Percentiles rank a stretch among this genome's conserved stretches.
Evolutionary conservation across 2,113 vertebrate species (phyloP).

Genomic region (Sceloporus tristichus): DNA sequence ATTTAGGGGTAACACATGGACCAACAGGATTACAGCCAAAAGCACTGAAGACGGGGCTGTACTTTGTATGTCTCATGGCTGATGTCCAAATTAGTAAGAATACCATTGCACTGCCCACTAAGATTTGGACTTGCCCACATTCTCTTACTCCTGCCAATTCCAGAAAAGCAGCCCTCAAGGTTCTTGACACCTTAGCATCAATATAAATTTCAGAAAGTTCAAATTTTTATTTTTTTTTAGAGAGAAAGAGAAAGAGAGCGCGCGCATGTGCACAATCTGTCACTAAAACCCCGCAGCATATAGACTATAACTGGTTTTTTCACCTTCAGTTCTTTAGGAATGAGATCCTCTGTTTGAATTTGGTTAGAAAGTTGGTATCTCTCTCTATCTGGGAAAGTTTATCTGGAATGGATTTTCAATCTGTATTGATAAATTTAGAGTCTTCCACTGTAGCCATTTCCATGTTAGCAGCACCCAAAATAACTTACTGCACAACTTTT

Average conservation of each 20-base stretch:
- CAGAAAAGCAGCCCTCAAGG: background rate
- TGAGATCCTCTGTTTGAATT: background rate
- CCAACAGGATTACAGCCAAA: background rate
- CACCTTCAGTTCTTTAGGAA: background rate
- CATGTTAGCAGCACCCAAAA: background rate
- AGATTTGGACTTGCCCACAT: background rate
- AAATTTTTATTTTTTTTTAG: too few relatives aligned
- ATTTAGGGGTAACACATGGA: too few relatives aligned
- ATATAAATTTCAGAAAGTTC: too few relatives aligned
- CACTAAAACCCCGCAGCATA: too few relatives aligned
- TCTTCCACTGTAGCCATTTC: background rate
- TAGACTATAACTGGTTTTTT: too few relatives aligned
- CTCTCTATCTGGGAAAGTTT: background rate
- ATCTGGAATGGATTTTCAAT: background rate
- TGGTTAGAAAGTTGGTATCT: background rate
- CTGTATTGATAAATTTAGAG: background rate
- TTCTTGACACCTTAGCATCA: background rate
- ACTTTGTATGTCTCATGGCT: background rate
- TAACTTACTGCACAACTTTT: background rate
- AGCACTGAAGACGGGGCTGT: too few relatives aligned
- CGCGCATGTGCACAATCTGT: too few relatives aligned
- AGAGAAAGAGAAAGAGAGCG: too few relatives aligned
- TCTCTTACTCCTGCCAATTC: background rate
- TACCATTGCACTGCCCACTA: background rate
- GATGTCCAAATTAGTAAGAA: background rate